Evolutionary conservation across 1,140 invertebrate species (phyloP), one percentile per base, ranked within the genome.

Genomic region (Dolichoris vasculosae): DNA sequence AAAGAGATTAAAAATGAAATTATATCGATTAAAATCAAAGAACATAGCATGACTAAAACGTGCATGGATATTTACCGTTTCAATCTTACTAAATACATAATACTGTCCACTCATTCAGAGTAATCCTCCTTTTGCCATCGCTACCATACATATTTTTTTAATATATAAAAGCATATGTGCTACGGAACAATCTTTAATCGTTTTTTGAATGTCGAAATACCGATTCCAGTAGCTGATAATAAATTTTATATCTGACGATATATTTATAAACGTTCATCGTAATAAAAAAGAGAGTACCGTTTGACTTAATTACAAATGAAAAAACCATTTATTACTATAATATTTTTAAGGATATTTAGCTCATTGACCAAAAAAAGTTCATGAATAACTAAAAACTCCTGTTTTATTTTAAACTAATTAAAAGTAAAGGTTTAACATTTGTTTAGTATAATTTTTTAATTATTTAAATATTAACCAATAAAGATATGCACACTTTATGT

Each of bases 181-280:
- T 67, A 69, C 63, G 63, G 63, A 81, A 81, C 51, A 82, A 55
- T 82, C 67, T 55, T 30, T n/a, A 20, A 0, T 46, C 64, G 32
- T 80, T 81, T 43, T 40, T 20, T 48, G 59, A 73, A 73, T 38
- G 43, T 55, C 4, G 13, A n/a, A 73, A 73, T 30, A 46, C 43
- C 2, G 59, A 76, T 23, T 23, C 1, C 23, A 40, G 46, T 43
- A 48, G 23, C 63, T 83, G 67, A 71, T 82, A 80, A 77, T 71
- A 30, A 26, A 38, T 13, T 35, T 63, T 43, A 48, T 71, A 64
- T 80, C 40, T 20, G 23, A 32, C 11, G 43, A 13, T n/a, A 48
- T 46, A 71, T 77, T 35, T 59, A 59, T 83, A 71, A 77, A 46
- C 67, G 80, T 67, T 55, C 71, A 87, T 83, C 85, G 86, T 84